Evolutionary conservation across 1,140 invertebrate species (phyloP).

Genomic region (Achroia grisella): DNA sequence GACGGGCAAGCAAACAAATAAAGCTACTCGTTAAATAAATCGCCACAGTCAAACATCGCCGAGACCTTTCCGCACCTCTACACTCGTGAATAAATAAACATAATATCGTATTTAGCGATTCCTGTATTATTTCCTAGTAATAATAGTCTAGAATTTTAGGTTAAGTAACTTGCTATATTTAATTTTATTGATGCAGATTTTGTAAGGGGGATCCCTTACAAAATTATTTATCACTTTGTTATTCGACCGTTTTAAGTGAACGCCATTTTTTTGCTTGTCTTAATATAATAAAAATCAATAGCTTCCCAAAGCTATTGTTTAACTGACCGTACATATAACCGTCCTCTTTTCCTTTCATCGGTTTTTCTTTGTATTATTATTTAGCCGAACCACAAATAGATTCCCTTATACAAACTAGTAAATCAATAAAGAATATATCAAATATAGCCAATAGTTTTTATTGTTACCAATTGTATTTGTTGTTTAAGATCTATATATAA

Average conservation of each 20-base stretch:
- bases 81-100: conserved; percentile 30
- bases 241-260: not conserved
- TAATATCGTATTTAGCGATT: conserved; percentile 20
- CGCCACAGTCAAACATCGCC: conserved; percentile 36
- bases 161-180: too few relatives aligned
- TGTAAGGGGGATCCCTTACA: not conserved
- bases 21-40: conserved; percentile 46
- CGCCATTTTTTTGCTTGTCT: conserved; percentile 6
- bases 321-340: conserved; percentile 18
- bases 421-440: conserved; percentile 1
- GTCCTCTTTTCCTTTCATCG: conserved; percentile 11
- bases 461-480: too few relatives aligned
- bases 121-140: conserved; percentile 6
- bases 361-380: conserved; percentile 20
- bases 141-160: conserved; percentile 3
- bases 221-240: not conserved
- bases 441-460: too few relatives aligned
- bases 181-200: not conserved
- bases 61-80: conserved; percentile 37
- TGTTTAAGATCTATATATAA: too few relatives aligned
- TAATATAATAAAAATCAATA: conserved; percentile 19
- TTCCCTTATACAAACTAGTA: not conserved
- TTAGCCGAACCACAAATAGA: conserved; percentile 14
- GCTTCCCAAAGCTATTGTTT: conserved; percentile 18
- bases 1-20: conserved; percentile 33